These are phyloP conservation scores for Acrobasis repandana DNA, from an alignment of 2,888 invertebrate genomes.

Conservation along the genomic window DNA sequence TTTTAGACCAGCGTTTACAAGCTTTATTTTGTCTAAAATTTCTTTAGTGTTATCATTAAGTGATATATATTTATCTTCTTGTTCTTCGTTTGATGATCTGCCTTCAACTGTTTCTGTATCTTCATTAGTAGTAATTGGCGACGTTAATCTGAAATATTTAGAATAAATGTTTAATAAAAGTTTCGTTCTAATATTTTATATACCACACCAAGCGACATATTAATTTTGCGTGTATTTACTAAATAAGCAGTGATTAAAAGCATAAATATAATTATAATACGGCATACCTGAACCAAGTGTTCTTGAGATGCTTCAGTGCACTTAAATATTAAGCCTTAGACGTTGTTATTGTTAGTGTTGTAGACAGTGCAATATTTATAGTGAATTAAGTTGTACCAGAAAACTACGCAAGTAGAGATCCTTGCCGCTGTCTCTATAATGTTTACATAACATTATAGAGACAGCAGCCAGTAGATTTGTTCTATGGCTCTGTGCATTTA, in stretches of 20 bases:
- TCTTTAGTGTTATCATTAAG: constrained; percentile 53
- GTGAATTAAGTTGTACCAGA: constrained; percentile 14
- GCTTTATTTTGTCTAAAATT: constrained; percentile 81
- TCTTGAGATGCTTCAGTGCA: constrained; percentile 35
- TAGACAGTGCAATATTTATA: constrained; percentile 26
- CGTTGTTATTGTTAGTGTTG: constrained; percentile 29
- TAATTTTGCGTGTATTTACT: constrained; percentile 40
- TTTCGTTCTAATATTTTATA: constrained; percentile 21
- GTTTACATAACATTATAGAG: not conserved
- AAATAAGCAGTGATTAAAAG: constrained; percentile 49
- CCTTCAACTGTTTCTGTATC: constrained; percentile 32
- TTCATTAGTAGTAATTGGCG: constrained; percentile 32
- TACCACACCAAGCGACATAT: constrained; percentile 43
- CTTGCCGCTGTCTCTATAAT: too few relatives aligned
- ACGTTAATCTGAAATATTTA: constrained; percentile 50
- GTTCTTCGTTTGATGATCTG: constrained; percentile 37
- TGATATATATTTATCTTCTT: constrained; percentile 49
- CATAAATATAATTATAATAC: constrained; percentile 49
- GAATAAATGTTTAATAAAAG: constrained; percentile 29
- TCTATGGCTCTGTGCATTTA: not conserved
- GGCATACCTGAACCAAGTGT: constrained; percentile 68
- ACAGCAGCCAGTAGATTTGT: not conserved
- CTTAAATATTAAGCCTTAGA: constrained; percentile 26
- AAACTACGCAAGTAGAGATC: not conserved
- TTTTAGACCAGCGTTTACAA: constrained; percentile 73